Conservation (phyloP, 1,140 invertebrate species). For the Chelonus insularis region DNA sequence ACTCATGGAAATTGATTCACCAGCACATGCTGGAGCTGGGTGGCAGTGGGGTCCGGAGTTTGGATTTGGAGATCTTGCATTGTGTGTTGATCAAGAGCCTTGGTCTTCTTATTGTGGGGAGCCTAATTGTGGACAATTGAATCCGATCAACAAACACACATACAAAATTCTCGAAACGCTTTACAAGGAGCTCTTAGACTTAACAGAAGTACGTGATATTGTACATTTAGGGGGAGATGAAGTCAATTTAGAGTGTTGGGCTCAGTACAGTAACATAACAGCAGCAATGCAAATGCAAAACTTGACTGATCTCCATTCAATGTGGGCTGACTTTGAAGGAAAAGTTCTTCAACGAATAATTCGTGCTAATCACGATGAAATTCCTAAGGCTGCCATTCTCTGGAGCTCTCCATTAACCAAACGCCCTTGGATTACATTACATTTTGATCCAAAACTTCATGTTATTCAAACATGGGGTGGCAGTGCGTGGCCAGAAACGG, state of each 20-base stretch:
- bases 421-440: constrained; percentile 67
- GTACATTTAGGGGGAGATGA: constrained; percentile 87
- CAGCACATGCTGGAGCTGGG: constrained; percentile 80
- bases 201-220: constrained; percentile 64
- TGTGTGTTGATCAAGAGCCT: constrained; percentile 74
- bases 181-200: constrained; percentile 59
- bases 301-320: constrained; percentile 72
- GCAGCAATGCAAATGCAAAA: constrained; percentile 64
- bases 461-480: constrained; percentile 76
- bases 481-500: constrained; percentile 75
- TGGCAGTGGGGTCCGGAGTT: constrained; percentile 77
- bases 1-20: constrained; percentile 82
- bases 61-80: constrained; percentile 69
- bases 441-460: constrained; percentile 62
- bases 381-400: constrained; percentile 68
- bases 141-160: constrained; percentile 76
- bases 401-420: constrained; percentile 82
- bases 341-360: constrained; percentile 66
- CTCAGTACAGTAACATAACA: constrained; percentile 61
- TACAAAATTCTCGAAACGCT: constrained; percentile 71
- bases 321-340: constrained; percentile 77
- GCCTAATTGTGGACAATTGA: constrained; percentile 83
- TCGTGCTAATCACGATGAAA: constrained; percentile 67
- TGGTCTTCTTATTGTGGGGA: constrained; percentile 79
- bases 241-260: constrained; percentile 76